Base-by-base conservation (phyloP, 2,113 vertebrate species). In the Channa maculata region DNA sequence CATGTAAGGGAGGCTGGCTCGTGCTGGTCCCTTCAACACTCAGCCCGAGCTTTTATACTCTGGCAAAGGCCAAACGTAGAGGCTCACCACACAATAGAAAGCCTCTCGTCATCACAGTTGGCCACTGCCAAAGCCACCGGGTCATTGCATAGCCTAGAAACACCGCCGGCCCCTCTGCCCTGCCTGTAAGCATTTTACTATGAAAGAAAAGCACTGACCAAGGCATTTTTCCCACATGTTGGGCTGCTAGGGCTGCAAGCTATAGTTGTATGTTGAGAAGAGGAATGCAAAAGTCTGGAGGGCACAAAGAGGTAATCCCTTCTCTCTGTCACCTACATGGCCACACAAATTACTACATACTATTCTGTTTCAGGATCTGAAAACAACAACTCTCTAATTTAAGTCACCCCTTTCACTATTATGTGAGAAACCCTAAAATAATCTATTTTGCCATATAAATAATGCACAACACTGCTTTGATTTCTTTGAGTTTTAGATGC, bases 31-130 rank as follows among this genome's bases (percentile, higher is more conserved):
- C 73, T 46, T 81, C 71, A 71, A 34, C 59, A 10, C 80, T 54
- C 58, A 8, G 78, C 83, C 84, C 79, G 54, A 68, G 79, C 90
- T 94, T 97, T 96, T 97, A 97, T 97, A 96, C 94, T 82, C 96
- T 96, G 95, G 96, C 95, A 96, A 94, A 93, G 89, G 90, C 92
- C 92, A 89, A 87, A 86, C 71, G 84, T 77, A 8, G 83, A 86
- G 89, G 88, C 87, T 87, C 73, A 52, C 73, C 3, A 38, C 90
- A 97, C 95, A 97, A 96, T 93, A 92, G 93, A 96, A 96, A 90
- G 82, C 90, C 91, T 41, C 77, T 76, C 90, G 95, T 96, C 96
- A 96, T 96, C 96, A 96, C 88, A 90, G 92, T 95, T 79, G 88
- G 63, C 73, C 90, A 59, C 37, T 53, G 82, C 90, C 89, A 92